A percentile compares a stretch with the other conserved stretches of the same genome.
Conservation (phyloP, 2,888 invertebrate genomes). For the Leptinotarsa haldemani region DNA sequence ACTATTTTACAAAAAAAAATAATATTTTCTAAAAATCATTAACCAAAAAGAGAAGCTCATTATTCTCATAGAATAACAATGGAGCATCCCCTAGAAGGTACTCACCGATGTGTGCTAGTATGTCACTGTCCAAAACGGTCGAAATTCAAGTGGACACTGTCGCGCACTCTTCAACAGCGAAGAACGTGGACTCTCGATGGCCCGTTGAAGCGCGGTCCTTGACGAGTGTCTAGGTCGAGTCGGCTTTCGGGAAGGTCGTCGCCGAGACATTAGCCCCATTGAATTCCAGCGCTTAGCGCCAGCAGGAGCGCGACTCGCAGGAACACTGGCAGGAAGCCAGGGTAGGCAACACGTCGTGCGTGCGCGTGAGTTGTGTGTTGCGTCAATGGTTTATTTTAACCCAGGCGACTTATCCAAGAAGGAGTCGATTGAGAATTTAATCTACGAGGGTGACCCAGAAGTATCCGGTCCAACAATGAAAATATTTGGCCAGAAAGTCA, state of each 20-base stretch:
- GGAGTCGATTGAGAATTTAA: background rate
- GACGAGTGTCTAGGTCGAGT: conserved; percentile 50
- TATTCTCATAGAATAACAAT: too few relatives aligned
- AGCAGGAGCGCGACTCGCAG: background rate
- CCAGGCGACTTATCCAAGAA: too few relatives aligned
- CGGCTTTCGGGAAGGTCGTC: conserved; percentile 49
- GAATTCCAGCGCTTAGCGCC: background rate
- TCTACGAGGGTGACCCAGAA: too few relatives aligned
- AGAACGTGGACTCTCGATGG: conserved; percentile 32
- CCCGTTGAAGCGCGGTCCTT: conserved; percentile 33
- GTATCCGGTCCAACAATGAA: too few relatives aligned
- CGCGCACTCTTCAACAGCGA: conserved; percentile 47
- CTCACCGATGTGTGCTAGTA: conserved; percentile 39
- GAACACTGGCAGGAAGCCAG: too few relatives aligned
- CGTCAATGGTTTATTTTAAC: background rate
- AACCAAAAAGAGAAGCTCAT: too few relatives aligned
- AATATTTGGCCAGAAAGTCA: too few relatives aligned
- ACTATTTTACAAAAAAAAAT: too few relatives aligned
- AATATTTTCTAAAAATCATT: too few relatives aligned
- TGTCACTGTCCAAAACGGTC: conserved; percentile 36
- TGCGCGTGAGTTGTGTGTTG: conserved; percentile 13
- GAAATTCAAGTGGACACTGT: conserved; percentile 41
- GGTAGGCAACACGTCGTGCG: conserved; percentile 23
- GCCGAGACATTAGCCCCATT: conserved; percentile 43
- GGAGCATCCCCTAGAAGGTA: conserved; percentile 25